Percentiles rank a stretch among this genome's conserved stretches.
Evolutionary conservation across 2,797 vertebrate genomes (phyloP).

Genomic region (Poecilia wingei): DNA sequence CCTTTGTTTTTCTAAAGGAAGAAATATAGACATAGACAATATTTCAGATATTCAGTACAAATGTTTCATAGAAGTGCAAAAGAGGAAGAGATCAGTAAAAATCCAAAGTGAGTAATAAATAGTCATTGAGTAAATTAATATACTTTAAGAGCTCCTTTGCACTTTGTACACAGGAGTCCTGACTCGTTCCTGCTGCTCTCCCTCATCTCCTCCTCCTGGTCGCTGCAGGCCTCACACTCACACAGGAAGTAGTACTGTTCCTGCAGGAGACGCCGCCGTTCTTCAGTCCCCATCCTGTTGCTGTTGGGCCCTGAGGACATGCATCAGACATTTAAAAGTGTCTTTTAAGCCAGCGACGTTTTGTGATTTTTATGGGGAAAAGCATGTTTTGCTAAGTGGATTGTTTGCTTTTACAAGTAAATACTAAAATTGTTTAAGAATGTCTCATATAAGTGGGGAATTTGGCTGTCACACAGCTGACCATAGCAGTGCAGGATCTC

Average conservation of each 20-base stretch:
- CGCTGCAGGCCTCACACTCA: conserved; percentile 83
- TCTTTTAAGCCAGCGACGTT: not conserved
- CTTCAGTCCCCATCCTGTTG: conserved; percentile 80
- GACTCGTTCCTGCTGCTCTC: conserved; percentile 17
- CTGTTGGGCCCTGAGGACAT: conserved; percentile 83
- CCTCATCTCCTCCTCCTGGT: conserved; percentile 40
- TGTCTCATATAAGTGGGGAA: not conserved
- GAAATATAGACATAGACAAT: conserved; percentile 7
- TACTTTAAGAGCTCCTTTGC: conserved; percentile 83
- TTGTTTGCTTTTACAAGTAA: not conserved
- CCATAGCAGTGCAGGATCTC: conserved; percentile 97
- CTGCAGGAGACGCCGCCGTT: conserved; percentile 84
- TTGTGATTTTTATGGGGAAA: not conserved
- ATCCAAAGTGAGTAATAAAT: not conserved
- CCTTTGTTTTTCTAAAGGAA: conserved; percentile 21
- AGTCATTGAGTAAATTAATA: not conserved
- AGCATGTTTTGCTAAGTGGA: too few species aligned
- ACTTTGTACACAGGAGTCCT: conserved; percentile 83
- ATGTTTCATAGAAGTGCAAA: not conserved
- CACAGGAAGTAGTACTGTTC: conserved; percentile 94
- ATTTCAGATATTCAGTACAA: not conserved
- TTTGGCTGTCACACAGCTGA: conserved; percentile 57
- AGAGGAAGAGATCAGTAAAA: not conserved
- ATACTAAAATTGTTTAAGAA: not conserved
- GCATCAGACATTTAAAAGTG: not conserved